A percentile compares a stretch with the other conserved stretches of the same genome.
These are phyloP conservation scores for Chaetops frenatus DNA, from an alignment of 2,113 vertebrate species.

Conservation along the genomic window DNA sequence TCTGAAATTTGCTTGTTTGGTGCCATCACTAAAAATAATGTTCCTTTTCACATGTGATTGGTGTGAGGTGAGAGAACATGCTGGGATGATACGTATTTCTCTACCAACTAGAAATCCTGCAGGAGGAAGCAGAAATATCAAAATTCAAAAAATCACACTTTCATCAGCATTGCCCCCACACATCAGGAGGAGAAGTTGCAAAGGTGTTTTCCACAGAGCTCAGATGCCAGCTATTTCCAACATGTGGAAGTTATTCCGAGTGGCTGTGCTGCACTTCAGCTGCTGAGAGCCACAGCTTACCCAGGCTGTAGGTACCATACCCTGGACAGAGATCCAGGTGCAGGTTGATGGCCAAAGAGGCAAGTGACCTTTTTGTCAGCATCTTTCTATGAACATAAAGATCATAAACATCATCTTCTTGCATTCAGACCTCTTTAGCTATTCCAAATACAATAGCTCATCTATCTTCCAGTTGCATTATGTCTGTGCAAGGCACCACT, in stretches of 20 bases:
- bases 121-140: background rate
- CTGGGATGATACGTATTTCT: background rate
- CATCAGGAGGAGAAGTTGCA: background rate
- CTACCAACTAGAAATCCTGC: background rate
- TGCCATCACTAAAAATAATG: background rate
- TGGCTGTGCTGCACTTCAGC: rapidly evolving
- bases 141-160: background rate
- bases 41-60: background rate
- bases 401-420: background rate
- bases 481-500: background rate
- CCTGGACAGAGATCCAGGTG: background rate
- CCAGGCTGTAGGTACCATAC: background rate
- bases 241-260: background rate
- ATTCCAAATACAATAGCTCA: background rate
- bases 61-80: background rate
- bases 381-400: background rate
- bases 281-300: background rate
- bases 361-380: background rate
- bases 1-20: background rate
- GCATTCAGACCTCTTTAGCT: background rate
- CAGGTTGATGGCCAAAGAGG: background rate
- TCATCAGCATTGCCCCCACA: background rate
- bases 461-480: background rate
- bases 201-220: background rate
- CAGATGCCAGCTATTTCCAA: background rate